Conservation (phyloP, 1,140 invertebrate species). For the Papilio dardanus region DNA sequence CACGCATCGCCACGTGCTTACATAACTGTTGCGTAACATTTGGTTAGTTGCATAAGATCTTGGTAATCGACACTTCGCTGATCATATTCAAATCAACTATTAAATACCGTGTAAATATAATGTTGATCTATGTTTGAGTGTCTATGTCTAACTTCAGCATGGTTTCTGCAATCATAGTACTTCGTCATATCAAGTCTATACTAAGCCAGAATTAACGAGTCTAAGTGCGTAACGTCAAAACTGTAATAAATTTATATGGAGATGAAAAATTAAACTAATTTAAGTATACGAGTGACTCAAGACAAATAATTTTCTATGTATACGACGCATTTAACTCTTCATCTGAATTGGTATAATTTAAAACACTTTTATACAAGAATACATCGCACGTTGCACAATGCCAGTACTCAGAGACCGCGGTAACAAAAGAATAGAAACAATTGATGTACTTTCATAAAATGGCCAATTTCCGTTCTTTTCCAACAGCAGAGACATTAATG, state of each 20-base stretch:
- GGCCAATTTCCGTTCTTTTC: slow-evolving; percentile 27
- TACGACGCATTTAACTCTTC: not conserved
- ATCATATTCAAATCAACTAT: not conserved
- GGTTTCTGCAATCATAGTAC: too few relatives aligned
- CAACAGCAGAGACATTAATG: slow-evolving; percentile 19
- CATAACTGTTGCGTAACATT: slow-evolving; percentile 51
- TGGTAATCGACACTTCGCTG: not conserved
- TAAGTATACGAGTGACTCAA: too few relatives aligned
- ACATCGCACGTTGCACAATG: not conserved
- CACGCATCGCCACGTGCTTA: slow-evolving; percentile 50
- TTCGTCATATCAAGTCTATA: too few relatives aligned
- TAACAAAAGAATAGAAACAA: slow-evolving; percentile 15
- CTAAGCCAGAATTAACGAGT: too few relatives aligned
- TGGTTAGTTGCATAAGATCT: slow-evolving; percentile 45
- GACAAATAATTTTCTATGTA: too few relatives aligned
- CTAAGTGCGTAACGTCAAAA: too few relatives aligned
- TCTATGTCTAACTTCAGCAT: too few relatives aligned
- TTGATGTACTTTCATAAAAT: slow-evolving; percentile 22
- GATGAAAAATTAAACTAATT: too few relatives aligned
- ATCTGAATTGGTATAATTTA: not conserved
- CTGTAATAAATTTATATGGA: too few relatives aligned
- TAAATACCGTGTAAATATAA: not conserved
- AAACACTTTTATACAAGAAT: slow-evolving; percentile 1
- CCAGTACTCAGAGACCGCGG: not conserved
- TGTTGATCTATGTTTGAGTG: not conserved